Percentiles rank a stretch among this genome's conserved stretches.
Conservation (phyloP, 2,888 invertebrate genomes). For the Flexamia atlantica region DNA sequence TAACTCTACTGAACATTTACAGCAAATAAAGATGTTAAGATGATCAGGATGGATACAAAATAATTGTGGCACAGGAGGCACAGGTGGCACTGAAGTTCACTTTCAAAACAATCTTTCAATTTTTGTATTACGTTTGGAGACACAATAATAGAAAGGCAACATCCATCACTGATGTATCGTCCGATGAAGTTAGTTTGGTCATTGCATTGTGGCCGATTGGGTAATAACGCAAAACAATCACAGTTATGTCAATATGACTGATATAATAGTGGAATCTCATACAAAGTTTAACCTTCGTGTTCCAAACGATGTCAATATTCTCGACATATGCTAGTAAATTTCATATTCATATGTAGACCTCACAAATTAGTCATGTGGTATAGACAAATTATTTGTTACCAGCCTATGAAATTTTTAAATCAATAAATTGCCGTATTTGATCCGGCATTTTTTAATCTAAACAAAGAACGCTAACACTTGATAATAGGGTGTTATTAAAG, state of each 20-base stretch:
- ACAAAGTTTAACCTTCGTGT: constrained; percentile 15
- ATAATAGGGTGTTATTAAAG: too few species aligned
- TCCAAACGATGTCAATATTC: neutral
- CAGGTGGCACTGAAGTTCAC: neutral
- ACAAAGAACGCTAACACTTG: too few species aligned
- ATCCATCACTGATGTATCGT: constrained; percentile 3
- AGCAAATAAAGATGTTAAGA: too few species aligned
- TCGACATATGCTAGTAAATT: neutral
- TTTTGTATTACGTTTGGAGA: neutral
- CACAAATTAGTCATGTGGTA: too few species aligned
- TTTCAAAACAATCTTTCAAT: neutral
- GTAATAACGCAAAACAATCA: constrained; percentile 8
- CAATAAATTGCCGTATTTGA: too few species aligned
- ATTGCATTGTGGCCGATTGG: neutral
- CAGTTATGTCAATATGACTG: constrained; percentile 7
- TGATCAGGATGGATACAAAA: too few species aligned
- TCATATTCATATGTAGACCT: too few species aligned
- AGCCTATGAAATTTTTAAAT: too few species aligned
- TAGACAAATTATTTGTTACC: too few species aligned
- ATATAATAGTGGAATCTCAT: constrained; percentile 40
- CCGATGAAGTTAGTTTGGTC: neutral
- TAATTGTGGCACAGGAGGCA: too few species aligned
- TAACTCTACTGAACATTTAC: too few species aligned
- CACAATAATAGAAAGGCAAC: constrained; percentile 7
- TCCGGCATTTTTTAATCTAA: too few species aligned